phyloP scores from a whole-genome alignment of 2,888 invertebrate genomes.

The Phaonia tiefii region DNA sequence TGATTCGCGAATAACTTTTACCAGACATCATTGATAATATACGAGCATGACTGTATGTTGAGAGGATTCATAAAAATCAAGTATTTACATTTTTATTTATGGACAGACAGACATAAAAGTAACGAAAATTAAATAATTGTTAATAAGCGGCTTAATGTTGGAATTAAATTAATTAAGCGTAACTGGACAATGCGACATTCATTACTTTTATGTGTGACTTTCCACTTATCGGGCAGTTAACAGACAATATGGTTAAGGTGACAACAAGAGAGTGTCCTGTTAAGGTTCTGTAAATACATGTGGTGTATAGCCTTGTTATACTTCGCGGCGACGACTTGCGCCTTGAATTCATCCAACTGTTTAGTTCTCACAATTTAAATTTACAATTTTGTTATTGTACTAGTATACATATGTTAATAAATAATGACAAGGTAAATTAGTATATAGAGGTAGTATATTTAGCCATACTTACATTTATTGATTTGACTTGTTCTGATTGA shows the following conservation, averaged over 20 bases:
- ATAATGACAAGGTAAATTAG: too few relatives aligned
- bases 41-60: conserved; percentile 18
- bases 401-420: too few relatives aligned
- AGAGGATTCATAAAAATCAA: neutral
- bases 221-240: too few relatives aligned
- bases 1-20: conserved; percentile 17
- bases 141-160: conserved; percentile 43
- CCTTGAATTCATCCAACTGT: too few relatives aligned
- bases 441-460: neutral
- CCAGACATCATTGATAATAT: conserved; percentile 19
- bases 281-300: too few relatives aligned
- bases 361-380: too few relatives aligned
- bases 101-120: conserved; percentile 26
- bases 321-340: too few relatives aligned
- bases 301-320: too few relatives aligned
- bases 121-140: conserved; percentile 49
- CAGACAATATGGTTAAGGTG: too few relatives aligned
- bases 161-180: conserved; percentile 50
- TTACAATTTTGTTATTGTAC: too few relatives aligned
- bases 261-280: too few relatives aligned
- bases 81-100: conserved; percentile 10
- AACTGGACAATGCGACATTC: conserved; percentile 34
- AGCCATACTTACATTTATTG: conserved; percentile 60
- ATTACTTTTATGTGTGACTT: neutral
- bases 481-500: conserved; percentile 59